These are phyloP conservation scores for Drosophila bipectinata DNA, from an alignment of 1,140 invertebrate species.

Conservation along the genomic window DNA sequence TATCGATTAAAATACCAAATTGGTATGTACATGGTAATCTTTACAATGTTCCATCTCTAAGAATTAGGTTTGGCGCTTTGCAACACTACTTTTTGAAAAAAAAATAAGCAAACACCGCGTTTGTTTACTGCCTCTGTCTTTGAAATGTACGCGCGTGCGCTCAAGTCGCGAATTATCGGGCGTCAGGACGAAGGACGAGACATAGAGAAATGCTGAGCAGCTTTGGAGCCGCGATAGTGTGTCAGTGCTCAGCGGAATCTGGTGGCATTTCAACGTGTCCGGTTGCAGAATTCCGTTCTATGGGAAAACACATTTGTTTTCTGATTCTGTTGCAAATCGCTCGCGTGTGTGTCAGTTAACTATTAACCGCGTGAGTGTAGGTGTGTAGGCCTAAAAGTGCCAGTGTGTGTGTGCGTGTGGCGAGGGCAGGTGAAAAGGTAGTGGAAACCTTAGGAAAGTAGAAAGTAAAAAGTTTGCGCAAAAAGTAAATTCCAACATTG, in stretches of 20 bases:
- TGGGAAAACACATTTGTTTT: slow-evolving; percentile 14
- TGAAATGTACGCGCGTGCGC: slow-evolving; percentile 30
- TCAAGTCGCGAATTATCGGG: slow-evolving; percentile 9
- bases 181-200: slow-evolving; percentile 47
- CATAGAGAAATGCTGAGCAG: slow-evolving; percentile 45
- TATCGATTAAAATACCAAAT: background rate
- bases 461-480: slow-evolving; percentile 64
- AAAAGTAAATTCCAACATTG: slow-evolving; percentile 78
- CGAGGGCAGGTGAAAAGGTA: slow-evolving; percentile 30
- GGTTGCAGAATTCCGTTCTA: slow-evolving; percentile 24
- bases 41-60: background rate
- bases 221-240: slow-evolving; percentile 25
- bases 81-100: background rate
- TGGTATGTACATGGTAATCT: too few relatives aligned
- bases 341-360: slow-evolving; percentile 6
- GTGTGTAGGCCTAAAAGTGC: background rate
- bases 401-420: slow-evolving; percentile 26
- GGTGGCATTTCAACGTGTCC: slow-evolving; percentile 49
- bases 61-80: background rate
- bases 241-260: slow-evolving; percentile 64
- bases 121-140: slow-evolving; percentile 14
- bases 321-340: slow-evolving; percentile 31
- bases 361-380: slow-evolving; percentile 9
- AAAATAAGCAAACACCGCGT: background rate
- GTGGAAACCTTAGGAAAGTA: slow-evolving; percentile 74